Evolutionary conservation across 1,140 invertebrate genomes (phyloP).

Genomic region (Pararge aegeria): DNA sequence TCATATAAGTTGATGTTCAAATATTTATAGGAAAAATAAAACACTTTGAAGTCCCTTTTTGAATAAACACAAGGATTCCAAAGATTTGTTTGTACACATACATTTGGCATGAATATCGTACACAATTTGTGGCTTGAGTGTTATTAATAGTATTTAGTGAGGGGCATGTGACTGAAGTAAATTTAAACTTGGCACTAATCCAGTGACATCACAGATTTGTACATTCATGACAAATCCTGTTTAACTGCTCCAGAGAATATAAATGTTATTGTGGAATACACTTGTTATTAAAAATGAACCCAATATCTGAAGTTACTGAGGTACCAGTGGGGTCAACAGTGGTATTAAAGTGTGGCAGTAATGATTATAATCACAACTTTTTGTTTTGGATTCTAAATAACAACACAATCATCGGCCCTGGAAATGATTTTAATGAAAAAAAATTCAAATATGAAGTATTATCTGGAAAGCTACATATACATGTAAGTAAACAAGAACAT

Average conservation of each 20-base stretch:
- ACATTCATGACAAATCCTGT: constrained; percentile 46
- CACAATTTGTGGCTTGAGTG: not conserved
- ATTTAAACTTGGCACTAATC: constrained; percentile 78
- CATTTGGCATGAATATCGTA: not conserved
- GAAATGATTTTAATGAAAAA: constrained; percentile 80
- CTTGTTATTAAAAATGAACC: constrained; percentile 34
- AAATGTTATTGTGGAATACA: not conserved
- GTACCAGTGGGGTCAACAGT: constrained; percentile 81
- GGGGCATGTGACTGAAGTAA: constrained; percentile 74
- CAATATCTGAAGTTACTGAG: constrained; percentile 69
- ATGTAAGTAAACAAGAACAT: constrained; percentile 73
- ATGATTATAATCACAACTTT: constrained; percentile 83
- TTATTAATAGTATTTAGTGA: constrained; percentile 6
- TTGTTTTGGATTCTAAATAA: constrained; percentile 84
- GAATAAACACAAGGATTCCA: not conserved
- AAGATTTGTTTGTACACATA: not conserved
- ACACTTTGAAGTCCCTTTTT: not conserved
- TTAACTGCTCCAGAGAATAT: not conserved
- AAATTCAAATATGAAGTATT: constrained; percentile 87
- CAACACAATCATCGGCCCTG: constrained; percentile 82
- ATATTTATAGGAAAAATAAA: too few relatives aligned
- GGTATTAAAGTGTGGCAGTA: constrained; percentile 82
- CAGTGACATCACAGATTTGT: constrained; percentile 59
- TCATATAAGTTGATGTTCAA: too few relatives aligned
- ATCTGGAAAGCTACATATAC: constrained; percentile 83